These are phyloP conservation scores for Leptinotarsa defecta DNA, from an alignment of 1,140 invertebrate species.

Conservation along the genomic window DNA sequence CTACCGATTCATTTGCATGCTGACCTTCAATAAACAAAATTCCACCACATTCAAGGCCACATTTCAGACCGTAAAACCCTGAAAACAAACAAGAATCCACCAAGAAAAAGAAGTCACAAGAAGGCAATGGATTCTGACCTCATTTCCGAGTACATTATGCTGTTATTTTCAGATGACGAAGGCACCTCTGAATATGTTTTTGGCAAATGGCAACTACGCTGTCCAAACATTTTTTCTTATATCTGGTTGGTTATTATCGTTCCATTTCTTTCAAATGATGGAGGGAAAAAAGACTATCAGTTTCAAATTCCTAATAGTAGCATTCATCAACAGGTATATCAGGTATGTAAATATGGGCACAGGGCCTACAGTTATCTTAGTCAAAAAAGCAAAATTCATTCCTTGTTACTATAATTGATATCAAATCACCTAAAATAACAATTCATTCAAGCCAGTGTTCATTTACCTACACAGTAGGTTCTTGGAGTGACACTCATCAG, in stretches of 20 bases:
- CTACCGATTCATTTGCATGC: no score
- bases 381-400: no score
- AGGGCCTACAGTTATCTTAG: neutral
- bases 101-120: no score
- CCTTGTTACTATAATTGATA: no score
- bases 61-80: no score
- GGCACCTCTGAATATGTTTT: slow-evolving; percentile 36
- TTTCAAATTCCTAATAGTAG: slow-evolving; percentile 29
- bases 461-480: no score
- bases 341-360: slow-evolving; percentile 28
- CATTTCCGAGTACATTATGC: neutral
- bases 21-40: no score
- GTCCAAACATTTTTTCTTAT: slow-evolving; percentile 47
- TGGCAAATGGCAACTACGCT: slow-evolving; percentile 39
- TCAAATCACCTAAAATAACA: no score
- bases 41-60: no score
- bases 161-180: slow-evolving; percentile 37
- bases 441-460: no score
- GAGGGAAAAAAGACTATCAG: slow-evolving; percentile 29
- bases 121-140: neutral
- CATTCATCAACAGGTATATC: slow-evolving; percentile 41
- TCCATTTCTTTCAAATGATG: slow-evolving; percentile 37
- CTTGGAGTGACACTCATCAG: no score
- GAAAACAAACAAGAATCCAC: no score
- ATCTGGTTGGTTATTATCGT: slow-evolving; percentile 43